Evolutionary conservation across 2,113 vertebrate species (phyloP), one percentile per base, ranked within the genome.

Genomic region (Leptocoma aspasia): DNA sequence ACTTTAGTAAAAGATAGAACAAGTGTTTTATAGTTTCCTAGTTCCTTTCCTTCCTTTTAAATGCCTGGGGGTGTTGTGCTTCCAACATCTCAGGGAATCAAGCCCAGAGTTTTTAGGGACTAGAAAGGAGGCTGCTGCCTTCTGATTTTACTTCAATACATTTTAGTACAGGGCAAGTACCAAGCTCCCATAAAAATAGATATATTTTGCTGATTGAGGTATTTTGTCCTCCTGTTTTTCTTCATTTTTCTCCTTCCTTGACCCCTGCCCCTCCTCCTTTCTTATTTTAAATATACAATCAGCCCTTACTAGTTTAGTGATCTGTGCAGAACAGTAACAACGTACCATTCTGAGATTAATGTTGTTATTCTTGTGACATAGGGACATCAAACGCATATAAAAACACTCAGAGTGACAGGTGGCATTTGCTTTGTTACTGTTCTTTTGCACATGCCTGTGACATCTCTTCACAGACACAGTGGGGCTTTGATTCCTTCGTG

Each of bases 361-460:
- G 31, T 64, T 90, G 75, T 83, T 96, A 82, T 77, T 94, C 45
- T 79, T 88, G 69, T 90, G 77, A 90, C 78, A 88, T 0, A 72
- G 44, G 60, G 65, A 94, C 65, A 82, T 96, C 86, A 90, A 93
- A 90, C 37, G 73, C 39, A 21, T 92, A 73, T 53, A 75, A 94
- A 92, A 90, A 91, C 73, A 83, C 85, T 92, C 31, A 59, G 72
- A 93, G 70, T 95, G 92, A 95, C 94, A 95, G 92, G 96, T 97
- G 97, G 86, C 84, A 95, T 91, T 97, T 90, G 56, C 79, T 97
- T 96, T 95, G 78, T 91, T 94, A 66, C 76, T 91, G 53, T 80
- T 84, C 35, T 80, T 91, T 92, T 82, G 77, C 86, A 94, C 86
- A 73, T 44, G 82, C 33, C 73, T 86, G 33, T 92, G 87, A 78